These are phyloP conservation scores for Byasa hedistus DNA, from an alignment of 2,888 invertebrate genomes.

Conservation along the genomic window DNA sequence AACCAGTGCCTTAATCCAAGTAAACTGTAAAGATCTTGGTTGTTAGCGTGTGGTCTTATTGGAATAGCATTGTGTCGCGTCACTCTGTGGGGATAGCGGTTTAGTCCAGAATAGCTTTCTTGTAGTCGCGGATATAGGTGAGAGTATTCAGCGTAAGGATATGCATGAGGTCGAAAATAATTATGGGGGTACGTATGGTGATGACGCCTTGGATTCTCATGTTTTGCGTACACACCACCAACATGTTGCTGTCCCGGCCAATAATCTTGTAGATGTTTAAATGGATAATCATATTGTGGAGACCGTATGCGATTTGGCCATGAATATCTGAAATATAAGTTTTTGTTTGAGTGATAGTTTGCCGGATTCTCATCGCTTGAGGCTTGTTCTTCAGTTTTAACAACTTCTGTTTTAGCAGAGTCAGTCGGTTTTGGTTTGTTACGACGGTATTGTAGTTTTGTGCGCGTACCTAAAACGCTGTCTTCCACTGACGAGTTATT, in stretches of 20 bases:
- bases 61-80: constrained; percentile 54
- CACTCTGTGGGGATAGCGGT: constrained; percentile 55
- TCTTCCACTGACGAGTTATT: constrained; percentile 58
- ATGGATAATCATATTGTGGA: constrained; percentile 69
- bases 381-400: constrained; percentile 38
- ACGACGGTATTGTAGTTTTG: constrained; percentile 69
- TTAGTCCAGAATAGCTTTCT: constrained; percentile 54
- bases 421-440: constrained; percentile 57
- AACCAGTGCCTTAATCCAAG: constrained; percentile 75
- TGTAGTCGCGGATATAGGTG: constrained; percentile 48
- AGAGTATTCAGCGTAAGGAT: constrained; percentile 44
- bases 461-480: constrained; percentile 67
- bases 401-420: constrained; percentile 36
- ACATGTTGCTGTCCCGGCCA: constrained; percentile 65
- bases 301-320: constrained; percentile 65
- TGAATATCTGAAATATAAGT: constrained; percentile 64
- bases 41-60: constrained; percentile 51
- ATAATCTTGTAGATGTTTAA: constrained; percentile 71
- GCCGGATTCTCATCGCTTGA: constrained; percentile 35
- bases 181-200: constrained; percentile 70
- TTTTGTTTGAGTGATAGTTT: constrained; percentile 47
- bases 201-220: constrained; percentile 70
- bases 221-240: constrained; percentile 63
- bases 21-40: constrained; percentile 70
- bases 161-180: constrained; percentile 57